Evolutionary conservation across 2,888 invertebrate genomes (phyloP).

Genomic region (Pasiphila rectangulata): DNA sequence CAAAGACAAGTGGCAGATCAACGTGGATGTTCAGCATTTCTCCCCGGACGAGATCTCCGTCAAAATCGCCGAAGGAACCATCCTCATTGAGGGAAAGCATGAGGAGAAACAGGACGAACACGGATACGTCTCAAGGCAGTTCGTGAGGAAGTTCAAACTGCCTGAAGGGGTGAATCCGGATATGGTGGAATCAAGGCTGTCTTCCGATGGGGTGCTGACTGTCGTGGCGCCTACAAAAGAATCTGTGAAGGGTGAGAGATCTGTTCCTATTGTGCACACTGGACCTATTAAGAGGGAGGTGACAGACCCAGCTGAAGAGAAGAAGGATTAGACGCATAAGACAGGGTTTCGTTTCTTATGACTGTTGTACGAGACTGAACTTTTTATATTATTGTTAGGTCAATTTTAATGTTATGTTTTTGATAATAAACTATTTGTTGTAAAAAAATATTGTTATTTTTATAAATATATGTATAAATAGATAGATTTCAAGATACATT

Average conservation of each 20-base stretch:
- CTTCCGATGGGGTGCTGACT: slow-evolving; percentile 88
- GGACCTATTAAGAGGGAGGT: slow-evolving; percentile 74
- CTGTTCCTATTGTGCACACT: slow-evolving; percentile 81
- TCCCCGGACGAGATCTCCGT: slow-evolving; percentile 88
- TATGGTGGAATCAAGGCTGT: slow-evolving; percentile 85
- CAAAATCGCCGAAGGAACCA: slow-evolving; percentile 84
- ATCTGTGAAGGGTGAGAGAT: slow-evolving; percentile 64
- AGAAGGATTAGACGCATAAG: slow-evolving; percentile 5
- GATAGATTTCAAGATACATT: no score
- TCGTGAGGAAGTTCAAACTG: slow-evolving; percentile 84
- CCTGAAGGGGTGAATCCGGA: slow-evolving; percentile 87
- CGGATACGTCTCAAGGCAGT: slow-evolving; percentile 87
- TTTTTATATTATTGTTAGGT: not conserved
- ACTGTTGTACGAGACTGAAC: slow-evolving; percentile 19
- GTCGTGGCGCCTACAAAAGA: slow-evolving; percentile 82
- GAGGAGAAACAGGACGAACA: slow-evolving; percentile 89
- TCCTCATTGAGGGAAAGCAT: slow-evolving; percentile 89
- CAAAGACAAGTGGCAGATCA: slow-evolving; percentile 83
- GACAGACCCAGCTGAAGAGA: slow-evolving; percentile 29
- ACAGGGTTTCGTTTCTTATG: slow-evolving; percentile 1
- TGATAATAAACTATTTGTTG: no score
- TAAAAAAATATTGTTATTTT: no score
- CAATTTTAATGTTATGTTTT: no score
- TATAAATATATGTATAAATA: no score
- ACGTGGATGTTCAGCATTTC: slow-evolving; percentile 88